These are phyloP conservation scores for Lithosia quadra DNA, from an alignment of 2,888 invertebrate genomes.

Conservation along the genomic window DNA sequence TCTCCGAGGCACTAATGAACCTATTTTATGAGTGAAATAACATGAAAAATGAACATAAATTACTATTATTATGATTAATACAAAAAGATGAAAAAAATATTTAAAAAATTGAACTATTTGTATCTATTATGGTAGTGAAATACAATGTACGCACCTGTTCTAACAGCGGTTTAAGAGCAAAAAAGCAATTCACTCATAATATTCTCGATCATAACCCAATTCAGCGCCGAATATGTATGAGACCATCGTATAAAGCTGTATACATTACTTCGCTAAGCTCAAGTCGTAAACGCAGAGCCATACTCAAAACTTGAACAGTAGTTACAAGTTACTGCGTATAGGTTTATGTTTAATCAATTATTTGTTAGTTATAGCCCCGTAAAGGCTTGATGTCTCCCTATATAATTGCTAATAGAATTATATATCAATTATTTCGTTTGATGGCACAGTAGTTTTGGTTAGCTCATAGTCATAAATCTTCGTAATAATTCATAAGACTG, in stretches of 20 bases:
- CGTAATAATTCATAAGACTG: no score
- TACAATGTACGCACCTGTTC: neutral
- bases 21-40: no score
- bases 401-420: slow-evolving; percentile 19
- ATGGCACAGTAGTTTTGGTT: no score
- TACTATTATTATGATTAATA: no score
- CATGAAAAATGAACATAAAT: no score
- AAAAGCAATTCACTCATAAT: neutral
- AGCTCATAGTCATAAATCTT: no score
- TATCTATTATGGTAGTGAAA: neutral
- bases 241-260: slow-evolving; percentile 16
- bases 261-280: slow-evolving; percentile 33
- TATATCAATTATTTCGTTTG: slow-evolving; percentile 11
- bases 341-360: slow-evolving; percentile 44
- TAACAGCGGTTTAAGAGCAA: neutral
- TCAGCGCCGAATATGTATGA: slow-evolving; percentile 10
- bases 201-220: slow-evolving; percentile 9
- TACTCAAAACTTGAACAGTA: slow-evolving; percentile 38
- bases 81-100: no score
- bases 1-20: no score
- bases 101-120: no score
- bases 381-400: slow-evolving; percentile 30
- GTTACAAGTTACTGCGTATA: slow-evolving; percentile 42
- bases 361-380: slow-evolving; percentile 35
- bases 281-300: slow-evolving; percentile 38